These are phyloP conservation scores for Pediacus dermestoides DNA, from an alignment of 2,888 invertebrate species.

Conservation along the genomic window DNA sequence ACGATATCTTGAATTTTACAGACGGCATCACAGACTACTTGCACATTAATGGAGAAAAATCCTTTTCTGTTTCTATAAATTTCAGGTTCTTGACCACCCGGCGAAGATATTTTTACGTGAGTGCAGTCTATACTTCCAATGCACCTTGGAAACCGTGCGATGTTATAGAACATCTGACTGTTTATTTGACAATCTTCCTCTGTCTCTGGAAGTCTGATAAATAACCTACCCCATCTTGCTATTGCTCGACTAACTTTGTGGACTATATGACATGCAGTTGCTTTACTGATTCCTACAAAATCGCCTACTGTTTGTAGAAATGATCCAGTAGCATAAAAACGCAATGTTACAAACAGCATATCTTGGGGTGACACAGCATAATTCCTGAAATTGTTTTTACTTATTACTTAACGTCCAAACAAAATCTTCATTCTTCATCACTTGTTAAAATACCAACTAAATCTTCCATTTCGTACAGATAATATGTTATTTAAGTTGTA, in stretches of 20 bases:
- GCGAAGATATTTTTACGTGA: constrained; percentile 10
- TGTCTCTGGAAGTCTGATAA: constrained; percentile 1
- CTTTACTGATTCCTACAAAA: constrained; percentile 19
- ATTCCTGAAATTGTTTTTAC: no score
- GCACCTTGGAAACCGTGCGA: constrained; percentile 12
- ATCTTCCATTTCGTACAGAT: background rate
- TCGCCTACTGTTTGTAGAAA: constrained; percentile 17
- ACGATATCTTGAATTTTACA: constrained; percentile 9
- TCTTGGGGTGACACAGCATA: constrained; percentile 8
- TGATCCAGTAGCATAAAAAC: no score
- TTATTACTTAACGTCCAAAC: no score
- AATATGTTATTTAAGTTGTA: background rate
- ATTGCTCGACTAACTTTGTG: constrained; percentile 9
- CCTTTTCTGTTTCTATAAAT: constrained; percentile 8
- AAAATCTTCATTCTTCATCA: no score
- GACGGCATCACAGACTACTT: constrained; percentile 8
- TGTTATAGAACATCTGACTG: constrained; percentile 1
- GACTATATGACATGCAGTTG: constrained; percentile 15
- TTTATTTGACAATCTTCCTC: constrained; percentile 2
- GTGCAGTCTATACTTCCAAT: constrained; percentile 12
- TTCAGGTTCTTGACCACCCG: constrained; percentile 10
- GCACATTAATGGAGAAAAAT: constrained; percentile 10
- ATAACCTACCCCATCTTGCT: constrained; percentile 2
- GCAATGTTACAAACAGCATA: constrained; percentile 15
- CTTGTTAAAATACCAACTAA: constrained; percentile 1